Conservation (phyloP, 2,888 invertebrate genomes). For the Terebella lapidaria region DNA sequence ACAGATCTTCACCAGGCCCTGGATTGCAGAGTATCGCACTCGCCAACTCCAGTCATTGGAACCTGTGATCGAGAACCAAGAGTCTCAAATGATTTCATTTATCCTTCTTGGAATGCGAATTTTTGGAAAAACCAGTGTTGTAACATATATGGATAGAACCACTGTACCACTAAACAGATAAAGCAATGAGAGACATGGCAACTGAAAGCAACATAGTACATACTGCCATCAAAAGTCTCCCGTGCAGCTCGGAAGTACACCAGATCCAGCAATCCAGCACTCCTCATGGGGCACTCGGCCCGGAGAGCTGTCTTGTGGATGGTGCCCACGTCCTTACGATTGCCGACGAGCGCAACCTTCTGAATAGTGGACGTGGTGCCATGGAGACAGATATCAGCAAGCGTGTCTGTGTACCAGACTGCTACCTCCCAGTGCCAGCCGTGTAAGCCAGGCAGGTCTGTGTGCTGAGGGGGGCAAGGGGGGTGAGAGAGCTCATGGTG, state of each 20-base stretch:
- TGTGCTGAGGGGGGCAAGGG: no score
- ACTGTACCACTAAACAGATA: background rate
- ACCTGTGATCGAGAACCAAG: no score
- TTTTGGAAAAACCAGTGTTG: no score
- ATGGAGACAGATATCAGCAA: constrained; percentile 44
- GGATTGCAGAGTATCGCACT: constrained; percentile 47
- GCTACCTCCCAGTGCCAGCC: constrained; percentile 52
- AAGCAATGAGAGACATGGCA: no score
- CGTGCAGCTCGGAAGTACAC: constrained; percentile 40
- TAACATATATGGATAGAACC: background rate
- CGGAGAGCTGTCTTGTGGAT: constrained; percentile 27
- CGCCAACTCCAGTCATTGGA: constrained; percentile 51
- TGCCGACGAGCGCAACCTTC: constrained; percentile 46
- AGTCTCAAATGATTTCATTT: background rate
- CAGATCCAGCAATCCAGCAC: constrained; percentile 45
- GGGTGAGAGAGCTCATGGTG: no score
- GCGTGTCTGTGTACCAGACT: constrained; percentile 41
- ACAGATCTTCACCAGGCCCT: constrained; percentile 45
- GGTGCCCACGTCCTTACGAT: constrained; percentile 30
- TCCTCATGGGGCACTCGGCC: constrained; percentile 31
- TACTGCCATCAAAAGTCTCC: constrained; percentile 29
- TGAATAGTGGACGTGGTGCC: constrained; percentile 42
- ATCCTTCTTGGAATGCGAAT: no score
- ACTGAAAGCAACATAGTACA: background rate
- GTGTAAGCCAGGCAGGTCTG: constrained; percentile 34